Conservation (phyloP, 2,888 invertebrate genomes). For the Leistus spinibarbis region DNA sequence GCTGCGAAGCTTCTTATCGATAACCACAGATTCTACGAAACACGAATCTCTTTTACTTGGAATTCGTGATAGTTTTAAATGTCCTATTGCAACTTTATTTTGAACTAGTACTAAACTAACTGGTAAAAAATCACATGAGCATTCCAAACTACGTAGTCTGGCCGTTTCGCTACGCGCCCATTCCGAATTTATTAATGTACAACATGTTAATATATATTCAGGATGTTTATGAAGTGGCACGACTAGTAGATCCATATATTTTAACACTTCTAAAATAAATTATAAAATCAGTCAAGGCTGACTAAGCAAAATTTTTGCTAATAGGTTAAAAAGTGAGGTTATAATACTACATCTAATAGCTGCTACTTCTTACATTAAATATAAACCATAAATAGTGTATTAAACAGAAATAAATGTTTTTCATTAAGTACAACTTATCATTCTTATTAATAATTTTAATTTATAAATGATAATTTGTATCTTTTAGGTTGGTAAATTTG, state of each 20-base stretch:
- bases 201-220: conserved; percentile 73
- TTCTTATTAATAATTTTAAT: too few relatives aligned
- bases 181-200: conserved; percentile 80
- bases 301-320: not conserved
- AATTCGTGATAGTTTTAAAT: conserved; percentile 78
- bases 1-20: conserved; percentile 71
- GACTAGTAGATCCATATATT: conserved; percentile 55
- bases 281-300: not conserved
- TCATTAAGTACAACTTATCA: too few relatives aligned
- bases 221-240: conserved; percentile 75
- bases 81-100: conserved; percentile 68
- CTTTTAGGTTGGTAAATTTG: too few relatives aligned
- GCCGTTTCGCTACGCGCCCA: conserved; percentile 85
- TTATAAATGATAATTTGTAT: too few relatives aligned
- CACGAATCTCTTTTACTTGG: conserved; percentile 73
- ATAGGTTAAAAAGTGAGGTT: not conserved
- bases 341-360: too few relatives aligned
- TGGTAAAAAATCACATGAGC: conserved; percentile 75
- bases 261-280: not conserved
- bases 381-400: too few relatives aligned
- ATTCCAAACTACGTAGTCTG: conserved; percentile 74
- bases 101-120: conserved; percentile 73
- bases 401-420: too few relatives aligned
- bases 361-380: too few relatives aligned
- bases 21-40: conserved; percentile 83